Evolutionary conservation across 1,140 invertebrate genomes (phyloP).

Genomic region (Trichonephila inaurata): DNA sequence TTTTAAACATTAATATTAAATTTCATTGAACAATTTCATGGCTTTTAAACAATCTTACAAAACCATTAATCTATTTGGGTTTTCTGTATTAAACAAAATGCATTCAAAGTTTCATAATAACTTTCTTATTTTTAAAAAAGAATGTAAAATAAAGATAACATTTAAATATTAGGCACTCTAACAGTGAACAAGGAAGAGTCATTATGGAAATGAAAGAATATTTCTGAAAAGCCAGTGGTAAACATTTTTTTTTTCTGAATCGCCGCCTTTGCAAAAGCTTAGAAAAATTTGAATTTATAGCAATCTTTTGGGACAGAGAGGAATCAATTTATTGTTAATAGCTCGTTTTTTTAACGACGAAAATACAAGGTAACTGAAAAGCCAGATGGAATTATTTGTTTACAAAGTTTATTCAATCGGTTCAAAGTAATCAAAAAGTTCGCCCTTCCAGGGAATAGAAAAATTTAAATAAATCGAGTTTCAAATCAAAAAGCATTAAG

Average conservation of each 20-base stretch:
- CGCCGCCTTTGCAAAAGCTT: neutral
- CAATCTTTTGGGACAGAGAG: conserved; percentile 3
- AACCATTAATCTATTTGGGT: neutral
- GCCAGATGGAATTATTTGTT: conserved; percentile 40
- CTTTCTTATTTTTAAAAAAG: neutral
- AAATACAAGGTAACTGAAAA: conserved; percentile 42
- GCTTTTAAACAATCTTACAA: too few species aligned
- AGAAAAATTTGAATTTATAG: conserved; percentile 28
- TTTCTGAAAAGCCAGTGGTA: neutral
- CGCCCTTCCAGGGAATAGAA: conserved; percentile 35
- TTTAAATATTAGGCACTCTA: neutral
- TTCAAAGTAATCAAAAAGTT: conserved; percentile 53
- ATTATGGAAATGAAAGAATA: conserved; percentile 14
- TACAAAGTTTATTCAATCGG: conserved; percentile 47
- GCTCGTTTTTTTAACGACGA: conserved; percentile 25
- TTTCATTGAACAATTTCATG: too few species aligned
- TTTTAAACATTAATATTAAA: too few species aligned
- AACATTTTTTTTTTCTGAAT: neutral
- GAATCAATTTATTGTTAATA: conserved; percentile 42
- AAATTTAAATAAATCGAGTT: conserved; percentile 63
- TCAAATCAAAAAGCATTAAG: conserved; percentile 63
- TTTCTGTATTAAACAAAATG: neutral
- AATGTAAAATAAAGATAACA: conserved; percentile 3
- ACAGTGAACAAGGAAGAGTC: neutral
- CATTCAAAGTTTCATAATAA: neutral